Evolutionary conservation across 2,888 invertebrate species (phyloP), one percentile per base, ranked within the genome.

Genomic region (Oscheius sp.): DNA sequence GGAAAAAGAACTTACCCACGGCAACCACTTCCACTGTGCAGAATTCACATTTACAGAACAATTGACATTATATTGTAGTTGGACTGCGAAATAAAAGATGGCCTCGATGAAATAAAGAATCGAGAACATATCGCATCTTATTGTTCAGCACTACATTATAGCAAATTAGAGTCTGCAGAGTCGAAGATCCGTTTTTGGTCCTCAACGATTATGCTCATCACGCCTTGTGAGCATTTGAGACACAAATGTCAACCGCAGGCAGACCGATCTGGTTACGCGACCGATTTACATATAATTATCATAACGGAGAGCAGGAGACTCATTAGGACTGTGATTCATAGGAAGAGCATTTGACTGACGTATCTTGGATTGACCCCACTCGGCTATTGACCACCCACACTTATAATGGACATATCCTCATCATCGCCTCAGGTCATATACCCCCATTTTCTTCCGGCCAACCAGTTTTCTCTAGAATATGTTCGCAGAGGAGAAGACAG

Each of bases 221-320:
- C 42, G 48, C 13, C 63, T 48, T 55, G 13, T 35, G 55, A 37
- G 21, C 55, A 55, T 53, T 68, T 68, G 68, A 68, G 47, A 63
- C 42, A 53, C 68, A 68, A 55, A 68, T 55, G 68, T 68, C 68
- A 68, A 68, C 53, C 55, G 35, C 68, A 68, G 68, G 55, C 35
- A 29, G 29, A 11, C 51, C 68, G 68, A 68, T 68, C 68, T 68
- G 55, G 68, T 68, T 68, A 68, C 68, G 68, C 68, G 42, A 42
- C 63, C 68, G 62, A 72, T 72, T 72, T 72, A 53, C 72, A 72
- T 72, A 72, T 72, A 72, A 72, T 72, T 72, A 72, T 55, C 72
- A 72, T 72, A 72, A 72, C 72, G 62, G 62, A 58, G 57, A 47
- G n/a, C 11, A 21, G 58, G 62, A 48, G 53, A 72, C 72, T 72